Base-by-base conservation (phyloP, 2,797 vertebrate species). In the Botia almorhae region DNA sequence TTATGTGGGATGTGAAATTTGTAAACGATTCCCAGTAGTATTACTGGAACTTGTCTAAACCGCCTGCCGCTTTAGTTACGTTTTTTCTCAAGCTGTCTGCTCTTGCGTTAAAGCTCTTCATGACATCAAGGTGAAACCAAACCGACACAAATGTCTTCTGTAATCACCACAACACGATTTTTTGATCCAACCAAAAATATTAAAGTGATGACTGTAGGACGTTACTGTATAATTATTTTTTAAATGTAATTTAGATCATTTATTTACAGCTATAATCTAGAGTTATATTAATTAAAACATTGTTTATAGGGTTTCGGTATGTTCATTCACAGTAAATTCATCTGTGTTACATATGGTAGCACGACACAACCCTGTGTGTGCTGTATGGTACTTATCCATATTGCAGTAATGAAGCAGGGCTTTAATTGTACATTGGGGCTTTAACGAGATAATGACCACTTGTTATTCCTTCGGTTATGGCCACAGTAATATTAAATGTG, bases 401-500 rank as follows among this genome's bases (percentile, higher is more conserved):
- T 58, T 79, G 26, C 29, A 55, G 61, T 71, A 53, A 53, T 72
- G 69, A 65, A 56, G 67, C n/a, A 12, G 39, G 53, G 63, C 23
- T 51, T 79, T 53, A 64, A 70, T 46, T 75, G 64, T 69, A 61
- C 23, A 71, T 46, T 33, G 72, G 61, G 55, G 50, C 67, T 68
- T 63, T 80, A 78, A 84, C 63, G 73, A 26, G n/a, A 26, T 56
- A 76, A 74, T 33, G 7, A 39, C n/a, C 69, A 61, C 51, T 69
- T 0, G 23, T 43, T 39, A 65, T 73, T 68, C 58, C 23, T 53
- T 55, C 56, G 68, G 69, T 82, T 82, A 55, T 36, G 29, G 14
- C 56, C 58, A 29, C 51, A 78, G 71, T 14, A 23, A 63, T 81
- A 72, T 75, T 84, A 76, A 86, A 77, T 48, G 72, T 68, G 29